Conservation (phyloP, 37 sponge, comb jelly and placozoan species). For the Beroe forskalii region DNA sequence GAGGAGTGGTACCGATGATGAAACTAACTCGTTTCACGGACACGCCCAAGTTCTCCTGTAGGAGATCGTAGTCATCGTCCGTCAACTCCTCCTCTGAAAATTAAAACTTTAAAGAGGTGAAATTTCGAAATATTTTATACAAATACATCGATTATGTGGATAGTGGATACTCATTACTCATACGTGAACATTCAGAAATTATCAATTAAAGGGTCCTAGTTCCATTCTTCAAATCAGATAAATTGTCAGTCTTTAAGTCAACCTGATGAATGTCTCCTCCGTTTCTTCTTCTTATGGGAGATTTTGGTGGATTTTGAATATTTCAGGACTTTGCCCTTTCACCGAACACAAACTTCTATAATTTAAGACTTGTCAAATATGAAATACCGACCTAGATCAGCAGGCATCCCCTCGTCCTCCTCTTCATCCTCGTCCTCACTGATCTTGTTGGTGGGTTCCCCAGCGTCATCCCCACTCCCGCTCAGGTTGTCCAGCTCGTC, state of each 20-base stretch:
- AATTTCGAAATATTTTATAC: too few species aligned
- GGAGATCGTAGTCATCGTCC: constrained; percentile 61
- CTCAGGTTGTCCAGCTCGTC: constrained; percentile 50
- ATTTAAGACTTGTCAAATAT: too few species aligned
- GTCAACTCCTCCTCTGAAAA: constrained; percentile 61
- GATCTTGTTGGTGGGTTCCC: not conserved
- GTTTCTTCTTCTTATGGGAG: constrained; percentile 50
- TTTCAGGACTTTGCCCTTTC: not conserved
- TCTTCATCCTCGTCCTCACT: constrained; percentile 47
- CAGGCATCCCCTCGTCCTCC: not conserved
- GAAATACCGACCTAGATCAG: constrained; percentile 28
- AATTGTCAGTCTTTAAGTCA: too few species aligned
- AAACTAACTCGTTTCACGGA: constrained; percentile 36
- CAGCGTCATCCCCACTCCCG: not conserved
- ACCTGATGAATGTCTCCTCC: constrained; percentile 36
- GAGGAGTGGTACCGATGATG: too few species aligned
- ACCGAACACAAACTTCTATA: not conserved
- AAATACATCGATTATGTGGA: too few species aligned
- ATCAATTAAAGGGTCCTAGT: too few species aligned
- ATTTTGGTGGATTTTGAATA: not conserved
- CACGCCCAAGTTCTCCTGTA: constrained; percentile 52
- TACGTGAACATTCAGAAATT: too few species aligned
- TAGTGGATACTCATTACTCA: too few species aligned
- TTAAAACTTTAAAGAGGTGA: too few species aligned
- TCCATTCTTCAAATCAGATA: too few species aligned